Conservation (phyloP, 2,113 vertebrate species). For the Zingel zingel region DNA sequence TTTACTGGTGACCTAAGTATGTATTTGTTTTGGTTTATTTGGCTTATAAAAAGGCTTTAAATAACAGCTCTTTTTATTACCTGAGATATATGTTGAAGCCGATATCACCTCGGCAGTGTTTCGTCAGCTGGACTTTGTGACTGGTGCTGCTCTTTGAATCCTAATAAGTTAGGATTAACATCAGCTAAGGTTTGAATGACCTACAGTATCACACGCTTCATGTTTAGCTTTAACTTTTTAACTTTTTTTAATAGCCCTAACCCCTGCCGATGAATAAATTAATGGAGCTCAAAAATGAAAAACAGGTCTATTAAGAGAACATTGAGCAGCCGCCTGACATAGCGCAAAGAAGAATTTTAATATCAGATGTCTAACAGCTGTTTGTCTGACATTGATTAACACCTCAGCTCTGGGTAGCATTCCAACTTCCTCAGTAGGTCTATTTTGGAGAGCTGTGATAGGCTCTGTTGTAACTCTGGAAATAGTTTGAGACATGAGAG, state of each 20-base stretch:
- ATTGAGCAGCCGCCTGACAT: conserved; percentile 37
- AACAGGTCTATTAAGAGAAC: conserved; percentile 43
- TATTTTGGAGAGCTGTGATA: conserved; percentile 21
- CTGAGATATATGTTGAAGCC: conserved; percentile 1
- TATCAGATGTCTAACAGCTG: conserved; percentile 67
- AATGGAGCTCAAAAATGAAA: conserved; percentile 44
- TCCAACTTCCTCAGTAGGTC: conserved; percentile 44
- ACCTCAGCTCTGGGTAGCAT: conserved; percentile 22
- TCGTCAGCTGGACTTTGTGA: conserved; percentile 16
- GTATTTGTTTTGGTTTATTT: background rate
- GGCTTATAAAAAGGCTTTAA: background rate
- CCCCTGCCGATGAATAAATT: conserved; percentile 48
- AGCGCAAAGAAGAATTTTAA: conserved; percentile 57
- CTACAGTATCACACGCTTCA: conserved; percentile 60
- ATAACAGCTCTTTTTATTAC: background rate
- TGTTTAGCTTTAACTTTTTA: conserved; percentile 64
- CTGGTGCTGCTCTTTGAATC: conserved; percentile 56
- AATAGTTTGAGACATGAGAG: conserved; percentile 10
- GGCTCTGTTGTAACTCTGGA: conserved; percentile 11
- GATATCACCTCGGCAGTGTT: background rate
- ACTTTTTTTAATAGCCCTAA: conserved; percentile 24
- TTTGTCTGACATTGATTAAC: conserved; percentile 73
- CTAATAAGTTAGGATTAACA: conserved; percentile 59
- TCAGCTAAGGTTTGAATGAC: conserved; percentile 39
- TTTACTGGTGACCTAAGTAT: background rate